Conservation (phyloP, 1,140 invertebrate genomes). For the Latrodectus geometricus region DNA sequence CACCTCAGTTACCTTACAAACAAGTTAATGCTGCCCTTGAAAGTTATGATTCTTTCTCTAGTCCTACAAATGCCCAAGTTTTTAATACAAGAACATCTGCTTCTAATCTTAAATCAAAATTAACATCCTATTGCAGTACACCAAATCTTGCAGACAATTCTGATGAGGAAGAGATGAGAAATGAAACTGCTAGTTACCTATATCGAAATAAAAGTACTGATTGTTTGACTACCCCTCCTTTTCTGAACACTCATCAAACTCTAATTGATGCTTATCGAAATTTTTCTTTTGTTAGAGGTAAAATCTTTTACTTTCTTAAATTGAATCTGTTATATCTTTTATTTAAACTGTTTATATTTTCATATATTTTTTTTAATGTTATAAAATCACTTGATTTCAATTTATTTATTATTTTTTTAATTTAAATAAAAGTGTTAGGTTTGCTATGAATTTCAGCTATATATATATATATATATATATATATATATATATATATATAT, state of each 20-base stretch:
- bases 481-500: no score
- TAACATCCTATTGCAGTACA: conserved; percentile 45
- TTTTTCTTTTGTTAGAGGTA: conserved; percentile 49
- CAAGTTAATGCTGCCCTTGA: background rate
- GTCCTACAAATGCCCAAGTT: conserved; percentile 29
- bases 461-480: no score
- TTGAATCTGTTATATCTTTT: no score
- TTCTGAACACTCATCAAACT: conserved; percentile 49
- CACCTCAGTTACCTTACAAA: background rate
- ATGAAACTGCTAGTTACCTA: conserved; percentile 6
- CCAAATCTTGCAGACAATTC: conserved; percentile 53
- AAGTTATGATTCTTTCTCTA: conserved; percentile 2
- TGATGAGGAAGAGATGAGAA: conserved; percentile 44
- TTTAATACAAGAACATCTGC: background rate
- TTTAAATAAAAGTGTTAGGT: no score
- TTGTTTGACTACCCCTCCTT: conserved; percentile 30
- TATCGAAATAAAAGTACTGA: conserved; percentile 40
- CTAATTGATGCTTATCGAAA: conserved; percentile 39
- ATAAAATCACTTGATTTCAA: no score
- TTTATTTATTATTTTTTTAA: no score
- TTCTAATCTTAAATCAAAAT: background rate
- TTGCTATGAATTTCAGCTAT: no score
- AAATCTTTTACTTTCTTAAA: background rate
- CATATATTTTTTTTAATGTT: no score
- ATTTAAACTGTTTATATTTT: no score